A percentile compares a stretch with the other conserved stretches of the same genome.
phyloP scores from a whole-genome alignment of 2,888 invertebrate species.

The Plagodis pulveraria region DNA sequence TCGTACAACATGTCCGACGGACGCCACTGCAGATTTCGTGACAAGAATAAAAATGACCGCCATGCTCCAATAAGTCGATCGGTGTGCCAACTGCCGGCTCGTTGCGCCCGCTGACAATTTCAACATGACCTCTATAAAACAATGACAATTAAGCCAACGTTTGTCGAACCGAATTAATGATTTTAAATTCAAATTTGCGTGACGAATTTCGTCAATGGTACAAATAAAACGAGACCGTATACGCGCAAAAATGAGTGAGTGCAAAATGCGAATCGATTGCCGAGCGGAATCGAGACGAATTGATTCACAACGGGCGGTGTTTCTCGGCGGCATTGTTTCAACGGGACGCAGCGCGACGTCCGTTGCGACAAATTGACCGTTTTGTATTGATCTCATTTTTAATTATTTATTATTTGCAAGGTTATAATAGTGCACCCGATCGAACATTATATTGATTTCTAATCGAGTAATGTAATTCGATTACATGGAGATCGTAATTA shows the following conservation, averaged over 20 bases:
- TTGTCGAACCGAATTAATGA: conserved; percentile 55
- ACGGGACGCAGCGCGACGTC: conserved; percentile 45
- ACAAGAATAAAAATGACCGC: conserved; percentile 72
- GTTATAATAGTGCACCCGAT: conserved; percentile 35
- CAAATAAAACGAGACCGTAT: conserved; percentile 60
- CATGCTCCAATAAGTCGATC: conserved; percentile 79
- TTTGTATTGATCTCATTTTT: conserved; percentile 70
- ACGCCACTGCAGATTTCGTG: conserved; percentile 63
- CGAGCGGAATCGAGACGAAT: conserved; percentile 68
- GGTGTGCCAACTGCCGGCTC: conserved; percentile 62
- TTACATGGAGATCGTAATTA: conserved; percentile 32
- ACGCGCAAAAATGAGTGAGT: conserved; percentile 61
- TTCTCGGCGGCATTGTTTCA: conserved; percentile 54
- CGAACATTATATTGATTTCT: conserved; percentile 34
- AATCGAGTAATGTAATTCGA: conserved; percentile 31
- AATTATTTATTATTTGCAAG: conserved; percentile 58
- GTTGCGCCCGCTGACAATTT: conserved; percentile 65
- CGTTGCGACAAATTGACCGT: conserved; percentile 65
- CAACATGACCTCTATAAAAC: conserved; percentile 72
- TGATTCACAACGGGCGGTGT: conserved; percentile 69
- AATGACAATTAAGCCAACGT: conserved; percentile 65
- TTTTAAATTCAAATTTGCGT: conserved; percentile 55
- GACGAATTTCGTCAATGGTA: conserved; percentile 49
- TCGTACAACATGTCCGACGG: conserved; percentile 64
- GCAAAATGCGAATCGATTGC: conserved; percentile 65